Evolutionary conservation across 2,797 vertebrate species (phyloP).

Genomic region (Microhierax caerulescens): DNA sequence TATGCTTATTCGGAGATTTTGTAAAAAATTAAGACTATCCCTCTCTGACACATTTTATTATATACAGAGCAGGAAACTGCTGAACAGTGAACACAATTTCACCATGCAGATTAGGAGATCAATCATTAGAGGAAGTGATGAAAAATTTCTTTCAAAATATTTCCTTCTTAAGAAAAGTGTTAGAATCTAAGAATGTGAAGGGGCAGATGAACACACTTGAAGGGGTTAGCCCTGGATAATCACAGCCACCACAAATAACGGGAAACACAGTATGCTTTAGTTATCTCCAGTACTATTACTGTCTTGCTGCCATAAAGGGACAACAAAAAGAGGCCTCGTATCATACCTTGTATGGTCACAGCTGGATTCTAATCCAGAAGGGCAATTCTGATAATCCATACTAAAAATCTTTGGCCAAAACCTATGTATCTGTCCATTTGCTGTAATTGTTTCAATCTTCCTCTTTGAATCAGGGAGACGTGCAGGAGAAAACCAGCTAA

Average conservation of each 20-base stretch:
- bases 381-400: not conserved
- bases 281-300: not conserved
- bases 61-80: not conserved
- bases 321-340: not conserved
- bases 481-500: not conserved
- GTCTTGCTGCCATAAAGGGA: not conserved
- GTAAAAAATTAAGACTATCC: not conserved
- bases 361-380: not conserved
- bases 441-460: not conserved
- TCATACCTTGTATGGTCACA: not conserved
- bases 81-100: conserved; percentile 7
- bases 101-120: not conserved
- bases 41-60: not conserved
- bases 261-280: not conserved
- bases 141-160: not conserved
- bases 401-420: not conserved
- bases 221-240: not conserved
- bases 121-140: not conserved
- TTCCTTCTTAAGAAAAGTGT: not conserved
- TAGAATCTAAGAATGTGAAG: not conserved
- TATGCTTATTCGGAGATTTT: not conserved
- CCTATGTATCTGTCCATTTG: not conserved
- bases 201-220: not conserved
- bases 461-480: not conserved
- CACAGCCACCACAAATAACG: not conserved